Conservation (phyloP, 2,113 vertebrate genomes). For the Phasianus colchicus region DNA sequence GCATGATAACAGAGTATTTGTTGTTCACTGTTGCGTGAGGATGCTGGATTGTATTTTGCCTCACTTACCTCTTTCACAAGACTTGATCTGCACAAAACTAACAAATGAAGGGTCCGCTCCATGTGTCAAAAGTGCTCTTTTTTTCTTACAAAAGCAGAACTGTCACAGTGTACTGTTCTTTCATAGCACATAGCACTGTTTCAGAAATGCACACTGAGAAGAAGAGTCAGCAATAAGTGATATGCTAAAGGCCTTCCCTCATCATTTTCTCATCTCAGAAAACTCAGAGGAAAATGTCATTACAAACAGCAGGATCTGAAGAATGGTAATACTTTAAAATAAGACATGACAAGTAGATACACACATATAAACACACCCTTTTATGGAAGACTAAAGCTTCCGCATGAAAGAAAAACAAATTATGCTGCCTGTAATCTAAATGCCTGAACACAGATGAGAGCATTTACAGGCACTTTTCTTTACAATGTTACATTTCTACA, state of each 20-base stretch:
- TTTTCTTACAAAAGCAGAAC: neutral
- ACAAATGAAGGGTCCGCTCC: neutral
- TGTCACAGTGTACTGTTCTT: neutral
- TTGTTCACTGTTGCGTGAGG: neutral
- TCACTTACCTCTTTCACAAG: neutral
- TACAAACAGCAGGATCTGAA: neutral
- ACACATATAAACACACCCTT: neutral
- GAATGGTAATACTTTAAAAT: neutral
- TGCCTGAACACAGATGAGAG: neutral
- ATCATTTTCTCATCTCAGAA: neutral
- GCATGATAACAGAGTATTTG: neutral
- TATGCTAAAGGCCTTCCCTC: neutral
- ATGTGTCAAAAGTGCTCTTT: neutral
- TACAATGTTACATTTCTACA: neutral
- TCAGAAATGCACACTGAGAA: neutral
- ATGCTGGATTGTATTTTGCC: neutral
- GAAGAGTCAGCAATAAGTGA: neutral
- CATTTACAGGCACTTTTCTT: neutral
- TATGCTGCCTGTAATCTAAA: neutral
- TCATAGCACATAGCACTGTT: neutral
- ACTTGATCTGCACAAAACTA: neutral
- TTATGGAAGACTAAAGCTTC: neutral
- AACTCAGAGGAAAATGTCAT: neutral
- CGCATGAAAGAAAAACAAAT: neutral
- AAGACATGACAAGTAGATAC: neutral